Evolutionary conservation across 2,888 invertebrate genomes (phyloP).

Genomic region (Plemyria rubiginata): DNA sequence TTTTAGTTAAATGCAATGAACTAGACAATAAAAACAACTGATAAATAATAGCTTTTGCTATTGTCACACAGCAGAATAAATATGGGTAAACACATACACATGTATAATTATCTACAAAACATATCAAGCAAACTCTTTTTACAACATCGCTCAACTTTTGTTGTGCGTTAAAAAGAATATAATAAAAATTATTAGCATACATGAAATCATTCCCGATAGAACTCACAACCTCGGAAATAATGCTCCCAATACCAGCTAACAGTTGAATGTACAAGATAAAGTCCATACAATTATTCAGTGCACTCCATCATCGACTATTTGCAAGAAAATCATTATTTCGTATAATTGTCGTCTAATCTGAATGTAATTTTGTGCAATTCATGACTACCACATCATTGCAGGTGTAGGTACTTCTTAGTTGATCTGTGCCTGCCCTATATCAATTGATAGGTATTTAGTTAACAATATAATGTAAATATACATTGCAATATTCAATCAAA

Average conservation of each 20-base stretch:
- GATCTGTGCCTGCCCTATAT: slow-evolving; percentile 50
- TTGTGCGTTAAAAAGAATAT: slow-evolving; percentile 77
- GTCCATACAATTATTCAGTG: slow-evolving; percentile 57
- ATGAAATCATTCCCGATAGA: slow-evolving; percentile 82
- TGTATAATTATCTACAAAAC: slow-evolving; percentile 70
- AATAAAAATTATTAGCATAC: slow-evolving; percentile 58
- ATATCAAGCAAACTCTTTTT: slow-evolving; percentile 80
- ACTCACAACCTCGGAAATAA: slow-evolving; percentile 84
- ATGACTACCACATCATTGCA: slow-evolving; percentile 41
- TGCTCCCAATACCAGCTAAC: slow-evolving; percentile 84
- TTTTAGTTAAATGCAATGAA: slow-evolving; percentile 78
- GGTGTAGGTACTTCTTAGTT: slow-evolving; percentile 38
- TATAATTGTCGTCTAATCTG: slow-evolving; percentile 41
- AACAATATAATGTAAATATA: slow-evolving; percentile 47
- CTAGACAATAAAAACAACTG: slow-evolving; percentile 63
- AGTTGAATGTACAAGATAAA: slow-evolving; percentile 69
- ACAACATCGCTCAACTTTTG: slow-evolving; percentile 74
- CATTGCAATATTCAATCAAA: slow-evolving; percentile 44
- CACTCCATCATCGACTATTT: slow-evolving; percentile 49
- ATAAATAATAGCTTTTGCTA: slow-evolving; percentile 70
- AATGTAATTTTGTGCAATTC: slow-evolving; percentile 64
- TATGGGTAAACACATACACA: slow-evolving; percentile 74
- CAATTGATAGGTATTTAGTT: slow-evolving; percentile 66
- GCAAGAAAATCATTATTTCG: slow-evolving; percentile 47
- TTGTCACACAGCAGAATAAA: slow-evolving; percentile 74